Conservation (phyloP, 1,140 invertebrate species). For the Calosoma granatense region DNA sequence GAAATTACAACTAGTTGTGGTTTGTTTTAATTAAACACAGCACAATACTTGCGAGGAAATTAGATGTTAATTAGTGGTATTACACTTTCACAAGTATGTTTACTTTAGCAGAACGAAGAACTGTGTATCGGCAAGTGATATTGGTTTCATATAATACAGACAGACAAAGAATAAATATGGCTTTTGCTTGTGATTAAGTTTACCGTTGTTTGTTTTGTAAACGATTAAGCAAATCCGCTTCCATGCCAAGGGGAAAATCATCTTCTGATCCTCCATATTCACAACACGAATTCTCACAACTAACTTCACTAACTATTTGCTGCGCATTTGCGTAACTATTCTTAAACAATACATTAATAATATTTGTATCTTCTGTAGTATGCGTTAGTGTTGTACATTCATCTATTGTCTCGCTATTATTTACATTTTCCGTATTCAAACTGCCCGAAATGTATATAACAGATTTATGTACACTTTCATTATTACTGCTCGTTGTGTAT, state of each 20-base stretch:
- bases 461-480: conserved; percentile 28
- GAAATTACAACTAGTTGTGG: too few relatives aligned
- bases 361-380: conserved; percentile 39
- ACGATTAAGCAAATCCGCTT: conserved; percentile 25
- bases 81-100: too few relatives aligned
- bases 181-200: too few relatives aligned
- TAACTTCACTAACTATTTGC: conserved; percentile 43
- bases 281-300: conserved; percentile 28
- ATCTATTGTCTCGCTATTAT: conserved; percentile 24
- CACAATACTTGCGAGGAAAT: too few relatives aligned
- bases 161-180: too few relatives aligned
- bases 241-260: conserved; percentile 31
- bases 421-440: conserved; percentile 24
- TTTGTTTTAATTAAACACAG: too few relatives aligned
- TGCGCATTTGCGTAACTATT: conserved; percentile 50
- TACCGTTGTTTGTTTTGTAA: conserved; percentile 7
- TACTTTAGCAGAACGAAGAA: too few relatives aligned
- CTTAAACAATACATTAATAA: conserved; percentile 52
- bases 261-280: conserved; percentile 23
- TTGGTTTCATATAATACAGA: too few relatives aligned
- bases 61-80: too few relatives aligned
- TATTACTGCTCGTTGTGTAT: too few relatives aligned
- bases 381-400: conserved; percentile 21
- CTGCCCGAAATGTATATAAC: conserved; percentile 28
- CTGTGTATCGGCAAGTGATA: too few relatives aligned